phyloP scores from a whole-genome alignment of 2,888 invertebrate genomes.

The Axea sp. region DNA sequence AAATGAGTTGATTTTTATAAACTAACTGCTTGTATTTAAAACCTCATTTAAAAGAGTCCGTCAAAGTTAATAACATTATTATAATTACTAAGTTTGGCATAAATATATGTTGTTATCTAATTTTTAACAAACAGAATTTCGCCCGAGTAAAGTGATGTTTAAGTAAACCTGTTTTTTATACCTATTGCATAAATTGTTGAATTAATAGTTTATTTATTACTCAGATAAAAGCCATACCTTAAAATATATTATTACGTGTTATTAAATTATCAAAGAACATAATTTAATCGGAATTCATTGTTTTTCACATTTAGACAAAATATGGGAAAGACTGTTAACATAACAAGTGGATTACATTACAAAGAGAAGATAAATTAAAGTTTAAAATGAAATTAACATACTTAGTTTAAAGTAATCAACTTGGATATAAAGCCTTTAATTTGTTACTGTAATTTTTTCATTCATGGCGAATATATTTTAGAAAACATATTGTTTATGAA shows the following conservation, averaged over 20 bases:
- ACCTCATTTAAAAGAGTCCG: constrained; percentile 41
- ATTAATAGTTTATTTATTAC: background rate
- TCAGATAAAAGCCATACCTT: background rate
- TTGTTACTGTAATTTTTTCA: too few species aligned
- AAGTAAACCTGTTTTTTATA: constrained; percentile 8
- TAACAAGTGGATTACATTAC: too few species aligned
- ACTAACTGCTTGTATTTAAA: constrained; percentile 31
- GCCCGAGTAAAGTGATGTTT: constrained; percentile 6
- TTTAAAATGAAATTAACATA: too few species aligned
- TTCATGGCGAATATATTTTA: too few species aligned
- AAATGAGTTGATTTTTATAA: constrained; percentile 28
- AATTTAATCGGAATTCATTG: background rate
- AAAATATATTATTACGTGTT: too few species aligned
- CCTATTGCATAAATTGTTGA: background rate
- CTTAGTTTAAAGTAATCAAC: too few species aligned
- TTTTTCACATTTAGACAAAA: too few species aligned
- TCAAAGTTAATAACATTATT: constrained; percentile 23
- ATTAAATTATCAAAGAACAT: too few species aligned
- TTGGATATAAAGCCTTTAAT: too few species aligned
- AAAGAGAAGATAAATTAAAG: too few species aligned
- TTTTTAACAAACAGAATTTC: constrained; percentile 17
- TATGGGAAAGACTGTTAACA: too few species aligned
- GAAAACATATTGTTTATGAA: too few species aligned
- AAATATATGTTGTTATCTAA: constrained; percentile 27
- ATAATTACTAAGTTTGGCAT: constrained; percentile 23